Base-by-base conservation (phyloP, 2,113 vertebrate species). In the Motacilla alba region DNA sequence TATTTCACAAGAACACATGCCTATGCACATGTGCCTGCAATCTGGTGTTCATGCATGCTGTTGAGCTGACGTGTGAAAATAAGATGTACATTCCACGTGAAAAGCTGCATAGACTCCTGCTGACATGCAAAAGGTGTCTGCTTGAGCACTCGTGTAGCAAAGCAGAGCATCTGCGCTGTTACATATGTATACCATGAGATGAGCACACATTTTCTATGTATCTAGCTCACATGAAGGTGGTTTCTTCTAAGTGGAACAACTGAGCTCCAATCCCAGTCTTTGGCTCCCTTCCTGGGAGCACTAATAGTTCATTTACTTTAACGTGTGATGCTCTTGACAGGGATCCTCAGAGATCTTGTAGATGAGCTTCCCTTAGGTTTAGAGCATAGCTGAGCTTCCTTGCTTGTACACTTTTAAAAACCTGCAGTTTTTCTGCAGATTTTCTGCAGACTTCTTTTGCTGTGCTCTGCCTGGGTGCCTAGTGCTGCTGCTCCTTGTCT, bases 1-100 rank as follows among this genome's bases (percentile, higher is more conserved):
- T 81, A 79, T 96, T 95, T 92, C 93, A 87, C 90, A 96, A 95
- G 91, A 88, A 84, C 90, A 72, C 94, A 83, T 90, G 86, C 31
- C 6, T 90, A 83, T 89, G 92, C 60, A 93, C 88, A 92, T 95
- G 86, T 96, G 94, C 83, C 85, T 95, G 64, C 90, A 96, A 56
- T 90, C 88, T 96, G 96, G 56, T 55, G 52, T 59, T 83, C 89
- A 64, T 70, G 77, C 56, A 74, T 11, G 11, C 91, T 90, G 63
- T 74, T 80, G 80, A 84, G 60, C 79, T 96, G 93, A 90, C 12
- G 46, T 83, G 76, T 93, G 86, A 95, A 95, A 93, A 68, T 72
- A 88, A 91, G 85, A 87, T 72, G 76, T 87, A 81, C 31, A 14
- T 81, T 85, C 92, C 73, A 87, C 0, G 9, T 89, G 90, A 81